Conservation (phyloP, 2,113 vertebrate genomes). For the Excalfactoria chinensis region DNA sequence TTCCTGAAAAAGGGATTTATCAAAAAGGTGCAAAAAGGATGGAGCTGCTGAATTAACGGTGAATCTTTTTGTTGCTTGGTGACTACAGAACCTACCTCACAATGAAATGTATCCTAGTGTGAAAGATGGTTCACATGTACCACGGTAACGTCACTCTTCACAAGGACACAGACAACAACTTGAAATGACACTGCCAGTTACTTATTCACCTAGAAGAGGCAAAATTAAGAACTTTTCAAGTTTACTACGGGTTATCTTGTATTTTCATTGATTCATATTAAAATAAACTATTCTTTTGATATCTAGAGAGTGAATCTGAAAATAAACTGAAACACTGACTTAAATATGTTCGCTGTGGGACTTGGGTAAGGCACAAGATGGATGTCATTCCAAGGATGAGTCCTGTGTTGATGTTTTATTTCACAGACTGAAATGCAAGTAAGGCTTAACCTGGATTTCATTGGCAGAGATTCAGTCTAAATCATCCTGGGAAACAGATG, state of each 20-base stretch:
- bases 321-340: not conserved
- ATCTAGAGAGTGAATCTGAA: not conserved
- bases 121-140: not conserved
- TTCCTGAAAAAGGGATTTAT: not conserved
- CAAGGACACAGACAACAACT: not conserved
- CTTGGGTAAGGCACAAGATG: not conserved
- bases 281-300: not conserved
- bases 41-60: not conserved
- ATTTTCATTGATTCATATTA: not conserved
- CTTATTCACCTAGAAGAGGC: not conserved
- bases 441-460: not conserved
- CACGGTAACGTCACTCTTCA: not conserved
- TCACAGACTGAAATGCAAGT: not conserved
- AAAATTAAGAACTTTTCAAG: not conserved
- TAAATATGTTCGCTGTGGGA: not conserved
- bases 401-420: not conserved
- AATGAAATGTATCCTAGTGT: not conserved
- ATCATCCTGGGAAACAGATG: not conserved
- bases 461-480: not conserved
- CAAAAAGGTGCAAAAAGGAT: not conserved
- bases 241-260: not conserved
- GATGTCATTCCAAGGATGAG: not conserved
- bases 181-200: not conserved
- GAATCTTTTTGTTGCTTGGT: slow-evolving; percentile 26
- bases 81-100: slow-evolving; percentile 25